These are phyloP conservation scores for Oceanodroma tethys DNA, from an alignment of 2,113 vertebrate species.

Conservation along the genomic window DNA sequence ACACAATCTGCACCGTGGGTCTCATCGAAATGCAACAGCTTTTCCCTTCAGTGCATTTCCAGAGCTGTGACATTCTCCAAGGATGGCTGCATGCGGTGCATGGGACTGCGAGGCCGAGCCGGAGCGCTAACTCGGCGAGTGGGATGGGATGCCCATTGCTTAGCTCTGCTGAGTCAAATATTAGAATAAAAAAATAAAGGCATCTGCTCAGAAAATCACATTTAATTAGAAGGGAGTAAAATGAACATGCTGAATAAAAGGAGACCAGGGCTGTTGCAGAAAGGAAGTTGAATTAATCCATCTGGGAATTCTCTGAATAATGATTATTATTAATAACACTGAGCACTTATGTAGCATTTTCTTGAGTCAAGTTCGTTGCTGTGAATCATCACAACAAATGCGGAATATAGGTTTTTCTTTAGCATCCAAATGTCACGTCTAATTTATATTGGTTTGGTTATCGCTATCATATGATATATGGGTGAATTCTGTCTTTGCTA, in stretches of 20 bases:
- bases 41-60: background rate
- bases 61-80: background rate
- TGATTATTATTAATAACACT: background rate
- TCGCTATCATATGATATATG: background rate
- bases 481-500: background rate
- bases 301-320: slow-evolving; percentile 18
- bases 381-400: slow-evolving; percentile 11
- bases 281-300: background rate
- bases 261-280: background rate
- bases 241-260: background rate
- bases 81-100: rapidly evolving
- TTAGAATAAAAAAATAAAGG: background rate
- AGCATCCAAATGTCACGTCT: background rate
- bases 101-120: background rate
- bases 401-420: background rate
- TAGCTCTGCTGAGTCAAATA: slow-evolving; percentile 25
- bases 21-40: background rate
- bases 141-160: background rate
- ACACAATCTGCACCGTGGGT: background rate
- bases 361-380: slow-evolving; percentile 4
- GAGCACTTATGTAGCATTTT: background rate
- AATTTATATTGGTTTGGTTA: background rate
- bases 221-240: slow-evolving; percentile 52
- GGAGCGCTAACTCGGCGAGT: rapidly evolving
- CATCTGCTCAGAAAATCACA: slow-evolving; percentile 9